Evolutionary conservation across 2,113 vertebrate genomes (phyloP).

Genomic region (Otocyon megalotis): DNA sequence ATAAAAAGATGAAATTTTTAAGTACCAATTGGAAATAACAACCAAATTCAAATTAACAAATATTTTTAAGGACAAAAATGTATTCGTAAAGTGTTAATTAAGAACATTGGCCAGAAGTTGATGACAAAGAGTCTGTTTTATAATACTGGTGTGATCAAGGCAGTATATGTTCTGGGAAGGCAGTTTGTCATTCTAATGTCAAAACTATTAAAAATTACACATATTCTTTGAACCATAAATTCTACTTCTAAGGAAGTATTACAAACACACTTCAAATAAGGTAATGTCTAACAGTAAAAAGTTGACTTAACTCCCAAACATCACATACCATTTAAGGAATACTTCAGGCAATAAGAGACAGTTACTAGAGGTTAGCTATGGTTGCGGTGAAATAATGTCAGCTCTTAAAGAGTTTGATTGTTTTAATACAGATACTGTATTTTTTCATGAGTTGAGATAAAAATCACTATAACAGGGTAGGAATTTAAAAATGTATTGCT

Average conservation of each 20-base stretch:
- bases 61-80: not conserved
- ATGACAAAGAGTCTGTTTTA: rapidly evolving
- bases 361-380: not conserved
- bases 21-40: not conserved
- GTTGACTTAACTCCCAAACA: not conserved
- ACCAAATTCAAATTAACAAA: not conserved
- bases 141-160: not conserved
- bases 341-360: not conserved
- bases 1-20: not conserved
- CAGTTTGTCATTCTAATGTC: not conserved
- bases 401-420: not conserved
- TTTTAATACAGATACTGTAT: not conserved
- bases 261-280: not conserved
- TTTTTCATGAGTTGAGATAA: not conserved
- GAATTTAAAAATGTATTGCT: not conserved
- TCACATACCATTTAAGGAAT: not conserved
- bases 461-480: not conserved
- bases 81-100: not conserved
- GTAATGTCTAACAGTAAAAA: too few species aligned
- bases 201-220: not conserved
- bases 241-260: not conserved
- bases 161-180: not conserved
- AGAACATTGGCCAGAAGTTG: not conserved
- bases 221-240: not conserved
- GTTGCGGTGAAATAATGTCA: not conserved